Percentiles rank a stretch among this genome's conserved stretches.
phyloP scores from a whole-genome alignment of 2,797 vertebrate species.

The Danio choprae region DNA sequence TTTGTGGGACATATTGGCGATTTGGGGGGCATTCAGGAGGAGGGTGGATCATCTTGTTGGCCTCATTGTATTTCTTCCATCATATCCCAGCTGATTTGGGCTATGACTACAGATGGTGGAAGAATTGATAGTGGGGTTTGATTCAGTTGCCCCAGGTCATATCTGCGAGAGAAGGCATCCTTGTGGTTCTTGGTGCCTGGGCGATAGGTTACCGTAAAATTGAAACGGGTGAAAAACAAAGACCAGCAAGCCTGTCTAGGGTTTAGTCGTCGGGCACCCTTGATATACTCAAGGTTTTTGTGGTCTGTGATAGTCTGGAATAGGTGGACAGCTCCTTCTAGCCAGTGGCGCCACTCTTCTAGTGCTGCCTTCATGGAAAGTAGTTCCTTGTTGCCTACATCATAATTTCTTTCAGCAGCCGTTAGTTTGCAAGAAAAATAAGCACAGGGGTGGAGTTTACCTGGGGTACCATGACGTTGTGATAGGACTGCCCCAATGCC shows the following conservation, averaged over 20 bases:
- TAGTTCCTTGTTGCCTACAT: not conserved
- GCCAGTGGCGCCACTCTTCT: not conserved
- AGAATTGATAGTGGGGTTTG: too few relatives aligned
- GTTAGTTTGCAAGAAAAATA: not conserved
- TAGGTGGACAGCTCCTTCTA: not conserved
- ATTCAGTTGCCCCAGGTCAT: too few relatives aligned
- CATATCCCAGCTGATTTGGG: not conserved
- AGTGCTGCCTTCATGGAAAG: not conserved
- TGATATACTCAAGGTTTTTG: not conserved
- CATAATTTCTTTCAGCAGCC: not conserved
- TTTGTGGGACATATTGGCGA: not conserved
- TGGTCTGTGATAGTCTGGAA: not conserved
- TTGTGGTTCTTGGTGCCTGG: too few relatives aligned
- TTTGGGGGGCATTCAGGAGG: not conserved
- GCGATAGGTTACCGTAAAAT: not conserved
- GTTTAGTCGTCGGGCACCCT: not conserved
- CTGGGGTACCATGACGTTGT: not conserved
- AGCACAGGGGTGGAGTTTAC: not conserved
- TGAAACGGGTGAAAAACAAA: not conserved
- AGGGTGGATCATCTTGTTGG: not conserved
- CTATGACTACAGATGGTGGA: not conserved
- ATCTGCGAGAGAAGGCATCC: too few relatives aligned
- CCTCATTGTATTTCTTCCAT: not conserved
- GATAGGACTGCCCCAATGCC: not conserved
- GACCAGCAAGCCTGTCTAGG: not conserved